Percentiles rank a stretch among this genome's conserved stretches.
Evolutionary conservation across 30 jellyfish, hydroid and myxozoan genomes (phyloP).

Genomic region (Phacellophora camtschatica): DNA sequence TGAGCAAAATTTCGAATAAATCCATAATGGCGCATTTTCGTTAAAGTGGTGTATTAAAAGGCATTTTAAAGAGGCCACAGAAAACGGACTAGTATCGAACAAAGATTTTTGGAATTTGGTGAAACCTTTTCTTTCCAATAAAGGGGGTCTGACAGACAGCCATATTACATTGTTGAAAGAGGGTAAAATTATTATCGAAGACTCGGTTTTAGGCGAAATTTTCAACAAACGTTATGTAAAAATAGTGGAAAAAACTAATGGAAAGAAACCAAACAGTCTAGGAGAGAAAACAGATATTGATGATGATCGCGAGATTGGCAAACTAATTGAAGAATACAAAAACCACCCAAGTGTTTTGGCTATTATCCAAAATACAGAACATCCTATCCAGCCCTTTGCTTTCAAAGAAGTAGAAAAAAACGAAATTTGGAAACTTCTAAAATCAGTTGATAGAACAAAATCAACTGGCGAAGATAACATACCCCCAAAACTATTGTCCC

Average conservation of each 20-base stretch:
- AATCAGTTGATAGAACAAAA: no score
- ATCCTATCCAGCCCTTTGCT: no score
- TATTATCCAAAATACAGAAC: no score
- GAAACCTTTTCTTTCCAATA: not conserved
- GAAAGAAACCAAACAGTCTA: constrained; percentile 2
- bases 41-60: no score
- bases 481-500: no score
- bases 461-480: no score
- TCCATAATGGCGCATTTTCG: no score
- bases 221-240: constrained; percentile 22
- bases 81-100: not conserved
- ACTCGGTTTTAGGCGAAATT: not conserved
- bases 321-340: no score
- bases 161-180: constrained; percentile 4
- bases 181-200: constrained; percentile 4
- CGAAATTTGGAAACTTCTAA: no score
- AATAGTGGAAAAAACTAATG: constrained; percentile 12
- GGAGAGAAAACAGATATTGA: not conserved
- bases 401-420: no score
- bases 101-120: constrained; percentile 5
- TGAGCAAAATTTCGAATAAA: no score
- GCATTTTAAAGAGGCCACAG: not conserved
- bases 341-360: no score
- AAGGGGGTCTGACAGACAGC: constrained; percentile 16
- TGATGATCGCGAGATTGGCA: not conserved